Evolutionary conservation across 2,888 invertebrate species (phyloP).

Genomic region (Campopleginae sp.): DNA sequence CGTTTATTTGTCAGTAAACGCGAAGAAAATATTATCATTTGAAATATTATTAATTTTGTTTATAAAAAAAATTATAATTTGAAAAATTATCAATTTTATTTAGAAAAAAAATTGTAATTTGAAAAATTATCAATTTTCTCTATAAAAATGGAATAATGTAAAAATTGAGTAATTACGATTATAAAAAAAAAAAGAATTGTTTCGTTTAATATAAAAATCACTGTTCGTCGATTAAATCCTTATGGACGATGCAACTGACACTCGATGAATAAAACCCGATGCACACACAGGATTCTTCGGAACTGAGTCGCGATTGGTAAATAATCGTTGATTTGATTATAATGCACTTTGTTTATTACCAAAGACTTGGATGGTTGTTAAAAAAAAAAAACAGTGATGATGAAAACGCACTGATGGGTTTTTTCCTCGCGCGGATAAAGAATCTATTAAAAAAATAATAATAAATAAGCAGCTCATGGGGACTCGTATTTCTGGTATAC

Average conservation of each 20-base stretch:
- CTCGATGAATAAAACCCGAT: neutral
- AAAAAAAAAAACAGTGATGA: neutral
- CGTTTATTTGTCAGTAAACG: no score
- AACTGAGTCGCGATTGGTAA: slow-evolving; percentile 12
- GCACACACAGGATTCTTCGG: neutral
- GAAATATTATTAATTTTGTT: no score
- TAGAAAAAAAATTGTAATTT: neutral
- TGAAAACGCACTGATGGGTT: neutral
- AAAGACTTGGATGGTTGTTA: neutral
- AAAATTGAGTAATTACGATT: neutral
- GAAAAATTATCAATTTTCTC: neutral
- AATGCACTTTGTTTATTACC: neutral
- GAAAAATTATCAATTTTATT: no score
- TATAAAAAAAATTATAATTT: no score
- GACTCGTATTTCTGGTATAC: neutral
- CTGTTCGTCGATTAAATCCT: slow-evolving; percentile 47
- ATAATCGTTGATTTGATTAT: neutral
- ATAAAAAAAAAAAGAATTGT: neutral
- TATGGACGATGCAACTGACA: slow-evolving; percentile 38
- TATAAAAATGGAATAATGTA: neutral
- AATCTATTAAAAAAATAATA: neutral
- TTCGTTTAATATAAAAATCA: slow-evolving; percentile 4
- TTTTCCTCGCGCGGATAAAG: neutral
- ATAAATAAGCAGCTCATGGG: neutral
- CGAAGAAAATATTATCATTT: no score